Percentiles rank a stretch among this genome's conserved stretches.
Conservation (phyloP, 2,797 vertebrate genomes). For the Jordanella pulchra region DNA sequence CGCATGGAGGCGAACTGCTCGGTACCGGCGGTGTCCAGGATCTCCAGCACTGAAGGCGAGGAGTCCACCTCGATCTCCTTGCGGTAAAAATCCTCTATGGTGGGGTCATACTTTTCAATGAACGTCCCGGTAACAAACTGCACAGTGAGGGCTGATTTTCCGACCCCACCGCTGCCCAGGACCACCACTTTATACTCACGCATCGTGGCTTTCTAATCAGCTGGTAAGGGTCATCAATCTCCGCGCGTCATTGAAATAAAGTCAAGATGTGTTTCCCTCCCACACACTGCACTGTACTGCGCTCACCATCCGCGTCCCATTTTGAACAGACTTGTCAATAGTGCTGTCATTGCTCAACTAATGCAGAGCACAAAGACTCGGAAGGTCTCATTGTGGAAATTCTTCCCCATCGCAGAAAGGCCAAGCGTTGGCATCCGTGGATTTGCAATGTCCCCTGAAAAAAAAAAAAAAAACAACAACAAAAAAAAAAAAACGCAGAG, state of each 20-base stretch:
- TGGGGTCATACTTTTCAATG: constrained; percentile 98
- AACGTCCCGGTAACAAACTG: constrained; percentile 97
- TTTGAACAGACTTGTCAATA: constrained; percentile 55
- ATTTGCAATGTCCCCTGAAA: constrained; percentile 41
- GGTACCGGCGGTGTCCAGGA: constrained; percentile 94
- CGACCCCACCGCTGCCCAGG: constrained; percentile 95
- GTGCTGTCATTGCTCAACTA: constrained; percentile 68
- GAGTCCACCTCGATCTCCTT: constrained; percentile 98
- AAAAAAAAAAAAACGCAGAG: constrained; percentile 37
- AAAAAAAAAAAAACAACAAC: no score
- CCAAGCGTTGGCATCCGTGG: constrained; percentile 63
- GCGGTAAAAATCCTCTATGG: constrained; percentile 98
- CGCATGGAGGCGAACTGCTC: constrained; percentile 98
- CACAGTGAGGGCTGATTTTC: constrained; percentile 96
- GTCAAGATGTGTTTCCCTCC: constrained; percentile 45
- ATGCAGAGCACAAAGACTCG: constrained; percentile 82
- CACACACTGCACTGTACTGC: constrained; percentile 12
- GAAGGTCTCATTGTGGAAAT: constrained; percentile 77
- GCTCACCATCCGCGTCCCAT: constrained; percentile 71
- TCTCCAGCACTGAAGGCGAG: constrained; percentile 94
- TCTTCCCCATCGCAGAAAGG: constrained; percentile 61
- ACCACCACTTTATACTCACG: constrained; percentile 99
- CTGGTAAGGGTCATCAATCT: constrained; percentile 57
- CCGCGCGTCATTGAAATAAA: constrained; percentile 70
- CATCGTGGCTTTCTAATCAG: constrained; percentile 78